These are phyloP conservation scores for Beroe ovata DNA, from an alignment of 37 sponge, comb jelly and placozoan species.

Conservation along the genomic window DNA sequence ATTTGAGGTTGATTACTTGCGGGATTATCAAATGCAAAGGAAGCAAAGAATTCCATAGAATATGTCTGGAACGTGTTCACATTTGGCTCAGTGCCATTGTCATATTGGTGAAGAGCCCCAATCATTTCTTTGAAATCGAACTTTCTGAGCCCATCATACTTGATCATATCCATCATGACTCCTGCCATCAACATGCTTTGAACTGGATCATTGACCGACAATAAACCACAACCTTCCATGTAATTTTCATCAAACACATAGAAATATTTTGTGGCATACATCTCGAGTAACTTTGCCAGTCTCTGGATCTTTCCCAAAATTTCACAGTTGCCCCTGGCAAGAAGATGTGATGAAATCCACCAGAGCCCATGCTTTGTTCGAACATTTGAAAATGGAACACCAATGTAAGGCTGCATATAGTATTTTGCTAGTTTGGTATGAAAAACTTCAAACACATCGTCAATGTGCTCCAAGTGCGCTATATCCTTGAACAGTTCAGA, in stretches of 20 bases:
- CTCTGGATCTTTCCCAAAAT: background rate
- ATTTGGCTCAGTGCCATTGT: background rate
- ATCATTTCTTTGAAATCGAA: background rate
- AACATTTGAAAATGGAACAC: background rate
- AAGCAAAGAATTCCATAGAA: background rate
- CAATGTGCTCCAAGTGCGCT: background rate
- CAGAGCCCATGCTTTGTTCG: background rate
- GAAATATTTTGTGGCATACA: background rate
- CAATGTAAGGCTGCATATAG: background rate
- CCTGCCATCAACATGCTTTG: background rate
- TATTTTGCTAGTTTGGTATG: background rate
- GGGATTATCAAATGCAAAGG: background rate
- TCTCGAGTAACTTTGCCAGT: background rate
- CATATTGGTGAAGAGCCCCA: background rate
- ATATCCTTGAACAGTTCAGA: background rate
- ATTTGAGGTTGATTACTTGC: too few relatives aligned
- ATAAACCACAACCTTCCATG: background rate
- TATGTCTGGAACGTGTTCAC: background rate
- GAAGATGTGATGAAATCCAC: background rate
- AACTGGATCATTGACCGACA: background rate
- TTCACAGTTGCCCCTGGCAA: background rate
- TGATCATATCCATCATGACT: background rate
- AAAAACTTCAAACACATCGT: background rate
- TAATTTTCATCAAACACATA: background rate
- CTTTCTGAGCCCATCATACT: background rate